These are phyloP conservation scores for Anhinga rufa DNA, from an alignment of 2,113 vertebrate species.

Conservation along the genomic window DNA sequence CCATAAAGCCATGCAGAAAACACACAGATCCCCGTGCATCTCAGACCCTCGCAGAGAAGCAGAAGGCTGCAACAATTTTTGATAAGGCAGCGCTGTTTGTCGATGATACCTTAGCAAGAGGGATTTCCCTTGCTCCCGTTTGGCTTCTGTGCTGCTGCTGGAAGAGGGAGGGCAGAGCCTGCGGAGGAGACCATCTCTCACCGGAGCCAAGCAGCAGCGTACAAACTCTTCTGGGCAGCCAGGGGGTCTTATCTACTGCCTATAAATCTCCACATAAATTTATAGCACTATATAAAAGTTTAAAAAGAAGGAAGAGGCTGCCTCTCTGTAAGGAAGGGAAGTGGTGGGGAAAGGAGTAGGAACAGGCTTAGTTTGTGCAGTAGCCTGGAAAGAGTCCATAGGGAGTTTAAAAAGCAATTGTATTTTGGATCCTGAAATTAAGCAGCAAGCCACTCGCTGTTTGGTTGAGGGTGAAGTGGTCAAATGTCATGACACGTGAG, in stretches of 20 bases:
- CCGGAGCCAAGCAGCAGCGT: neutral
- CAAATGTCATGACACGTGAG: slow-evolving; percentile 44
- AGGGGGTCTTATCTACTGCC: neutral
- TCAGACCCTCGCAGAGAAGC: neutral
- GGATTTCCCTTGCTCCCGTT: neutral
- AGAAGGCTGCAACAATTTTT: neutral
- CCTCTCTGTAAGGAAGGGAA: slow-evolving; percentile 9
- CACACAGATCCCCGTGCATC: neutral
- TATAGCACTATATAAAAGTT: slow-evolving; percentile 8
- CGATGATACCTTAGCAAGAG: neutral
- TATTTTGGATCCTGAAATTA: slow-evolving; percentile 55
- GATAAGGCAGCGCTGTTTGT: neutral
- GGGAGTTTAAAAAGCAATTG: slow-evolving; percentile 60
- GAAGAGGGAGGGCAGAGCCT: neutral
- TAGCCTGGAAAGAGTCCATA: slow-evolving; percentile 47
- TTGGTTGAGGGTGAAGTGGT: slow-evolving; percentile 48
- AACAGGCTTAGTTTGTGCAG: slow-evolving; percentile 49
- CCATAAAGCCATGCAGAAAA: neutral
- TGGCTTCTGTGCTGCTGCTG: fast-evolving
- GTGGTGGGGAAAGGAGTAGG: slow-evolving; percentile 23
- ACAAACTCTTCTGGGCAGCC: neutral
- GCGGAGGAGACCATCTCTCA: neutral
- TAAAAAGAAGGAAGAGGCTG: neutral
- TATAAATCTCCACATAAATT: neutral
- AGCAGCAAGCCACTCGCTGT: neutral